Conservation (phyloP, 2,797 vertebrate species). For the Urophycis tenuis region DNA sequence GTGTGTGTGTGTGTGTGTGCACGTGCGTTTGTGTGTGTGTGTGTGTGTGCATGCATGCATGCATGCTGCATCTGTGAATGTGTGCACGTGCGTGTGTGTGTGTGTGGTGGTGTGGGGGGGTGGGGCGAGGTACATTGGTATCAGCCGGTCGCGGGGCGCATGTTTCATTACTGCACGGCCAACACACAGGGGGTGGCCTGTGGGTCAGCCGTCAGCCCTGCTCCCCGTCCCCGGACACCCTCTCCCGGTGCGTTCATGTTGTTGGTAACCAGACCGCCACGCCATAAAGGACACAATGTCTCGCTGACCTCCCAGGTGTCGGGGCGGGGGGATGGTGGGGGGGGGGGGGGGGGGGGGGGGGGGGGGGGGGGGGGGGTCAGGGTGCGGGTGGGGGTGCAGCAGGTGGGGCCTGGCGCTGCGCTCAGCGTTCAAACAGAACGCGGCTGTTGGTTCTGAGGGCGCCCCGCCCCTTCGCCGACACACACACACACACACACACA, state of each 20-base stretch:
- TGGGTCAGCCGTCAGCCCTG: slow-evolving; percentile 34
- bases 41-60: too few relatives aligned
- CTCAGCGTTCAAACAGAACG: slow-evolving; percentile 40
- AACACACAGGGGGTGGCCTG: background rate
- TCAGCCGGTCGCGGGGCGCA: background rate
- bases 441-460: slow-evolving; percentile 45
- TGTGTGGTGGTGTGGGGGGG: background rate
- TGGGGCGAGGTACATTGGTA: background rate
- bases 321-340: slow-evolving; percentile 42
- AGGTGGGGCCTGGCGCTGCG: slow-evolving; percentile 38
- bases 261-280: slow-evolving; percentile 42
- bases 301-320: slow-evolving; percentile 59
- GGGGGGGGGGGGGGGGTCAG: too few relatives aligned
- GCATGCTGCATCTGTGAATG: too few relatives aligned
- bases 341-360: too few relatives aligned
- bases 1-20: too few relatives aligned
- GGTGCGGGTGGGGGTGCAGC: slow-evolving; percentile 25
- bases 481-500: too few relatives aligned
- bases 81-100: background rate
- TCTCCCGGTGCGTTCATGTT: slow-evolving; percentile 26
- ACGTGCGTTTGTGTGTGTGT: too few relatives aligned
- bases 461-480: slow-evolving; percentile 21
- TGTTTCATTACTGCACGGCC: background rate
- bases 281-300: slow-evolving; percentile 46
- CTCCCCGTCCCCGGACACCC: slow-evolving; percentile 50